Evolutionary conservation across 1,140 invertebrate species (phyloP), one percentile per base, ranked within the genome.

Genomic region (Parapsyche elsis): DNA sequence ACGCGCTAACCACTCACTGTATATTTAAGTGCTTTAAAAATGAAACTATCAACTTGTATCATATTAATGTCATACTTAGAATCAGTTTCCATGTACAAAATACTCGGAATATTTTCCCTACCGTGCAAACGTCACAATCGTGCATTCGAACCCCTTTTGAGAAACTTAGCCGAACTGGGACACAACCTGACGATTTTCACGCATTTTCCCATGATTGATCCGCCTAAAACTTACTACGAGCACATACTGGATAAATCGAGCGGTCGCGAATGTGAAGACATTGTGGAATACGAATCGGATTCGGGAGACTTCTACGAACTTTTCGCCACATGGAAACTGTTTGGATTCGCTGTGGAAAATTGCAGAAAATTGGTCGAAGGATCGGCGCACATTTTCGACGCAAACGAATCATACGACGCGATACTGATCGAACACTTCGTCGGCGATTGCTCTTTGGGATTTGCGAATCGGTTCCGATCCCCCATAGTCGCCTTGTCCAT

Each of bases 121-220:
- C 86, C 89, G 0, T 91, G 92, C 0, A 91, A 89, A 44, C 94
- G 93, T 84, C 94, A 95, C 84, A 93, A 94, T 83, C 88, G 90
- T 21, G 91, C 93, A 24, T 92, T 92, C 83, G 87, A 91, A 70
- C 90, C 91, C 0, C 84, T 95, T 0, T 86, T 94, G 1, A 89
- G 90, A 26, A 92, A 91, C 77, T 84, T 95, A 44, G 90, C 90
- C 0, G 87, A 86, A 76, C 89, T 91, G 14, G 93, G 93, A 23
- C 93, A 95, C 83, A 87, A 93, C 12, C 81, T 95, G 9, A 94
- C 93, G 0, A 90, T 94, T 12, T 85, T 94, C 14, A 93, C 90
- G 30, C 90, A 92, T 83, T 94, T 93, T 78, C 89, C 90, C 80
- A 84, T 88, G 45, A 83, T 86, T 45, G 85, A 90, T 44, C 85